phyloP scores from a whole-genome alignment of 2,888 invertebrate species.

The Priocnemis perturbator region DNA sequence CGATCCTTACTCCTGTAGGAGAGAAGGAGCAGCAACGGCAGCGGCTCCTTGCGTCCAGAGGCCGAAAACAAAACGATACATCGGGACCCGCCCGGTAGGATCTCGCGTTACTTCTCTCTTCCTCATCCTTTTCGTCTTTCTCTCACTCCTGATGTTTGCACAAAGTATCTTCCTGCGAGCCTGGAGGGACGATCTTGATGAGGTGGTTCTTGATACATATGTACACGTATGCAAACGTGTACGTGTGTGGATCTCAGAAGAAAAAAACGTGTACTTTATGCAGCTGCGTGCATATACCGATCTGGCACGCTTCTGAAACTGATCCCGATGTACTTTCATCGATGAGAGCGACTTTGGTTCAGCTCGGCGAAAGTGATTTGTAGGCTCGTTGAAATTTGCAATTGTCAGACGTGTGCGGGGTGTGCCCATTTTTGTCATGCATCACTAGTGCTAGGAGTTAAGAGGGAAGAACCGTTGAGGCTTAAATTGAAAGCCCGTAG shows the following conservation, averaged over 20 bases:
- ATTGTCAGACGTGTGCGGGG: too few species aligned
- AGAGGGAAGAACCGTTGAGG: too few species aligned
- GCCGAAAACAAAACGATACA: slow-evolving; percentile 44
- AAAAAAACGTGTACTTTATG: slow-evolving; percentile 26
- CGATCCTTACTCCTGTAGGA: slow-evolving; percentile 16
- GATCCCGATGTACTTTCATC: slow-evolving; percentile 27
- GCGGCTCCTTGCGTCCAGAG: slow-evolving; percentile 2
- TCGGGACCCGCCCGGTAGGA: slow-evolving; percentile 47
- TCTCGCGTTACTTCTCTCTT: slow-evolving; percentile 19
- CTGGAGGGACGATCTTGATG: slow-evolving; percentile 34
- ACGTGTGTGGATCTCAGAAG: too few species aligned
- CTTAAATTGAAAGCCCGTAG: too few species aligned
- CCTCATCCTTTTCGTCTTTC: slow-evolving; percentile 11
- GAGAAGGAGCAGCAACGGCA: neutral
- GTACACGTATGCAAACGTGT: neutral
- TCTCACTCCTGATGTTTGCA: slow-evolving; percentile 56
- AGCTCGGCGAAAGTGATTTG: too few species aligned
- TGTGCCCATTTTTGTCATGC: too few species aligned
- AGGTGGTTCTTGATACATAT: slow-evolving; percentile 32
- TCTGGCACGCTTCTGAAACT: slow-evolving; percentile 17
- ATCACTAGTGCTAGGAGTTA: too few species aligned
- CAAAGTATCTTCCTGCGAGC: slow-evolving; percentile 58
- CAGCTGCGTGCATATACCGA: slow-evolving; percentile 62
- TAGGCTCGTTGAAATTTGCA: too few species aligned
- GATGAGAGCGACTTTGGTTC: too few species aligned